Conservation (phyloP, 2,888 invertebrate genomes). For the Lepidonotus clava region DNA sequence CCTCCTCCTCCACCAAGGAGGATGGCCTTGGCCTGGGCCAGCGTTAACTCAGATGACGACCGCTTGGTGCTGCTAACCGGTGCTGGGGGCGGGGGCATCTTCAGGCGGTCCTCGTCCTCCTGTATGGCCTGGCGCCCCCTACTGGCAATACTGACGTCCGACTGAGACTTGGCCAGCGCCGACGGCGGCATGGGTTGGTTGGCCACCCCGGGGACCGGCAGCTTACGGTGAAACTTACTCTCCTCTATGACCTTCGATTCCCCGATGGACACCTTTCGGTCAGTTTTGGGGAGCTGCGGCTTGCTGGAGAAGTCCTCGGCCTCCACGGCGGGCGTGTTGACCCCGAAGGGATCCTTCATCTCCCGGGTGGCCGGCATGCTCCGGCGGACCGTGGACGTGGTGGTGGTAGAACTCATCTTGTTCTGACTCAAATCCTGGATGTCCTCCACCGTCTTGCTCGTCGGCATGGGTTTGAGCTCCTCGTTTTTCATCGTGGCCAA, state of each 20-base stretch:
- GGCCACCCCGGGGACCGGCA: not conserved
- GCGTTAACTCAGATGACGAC: constrained; percentile 13
- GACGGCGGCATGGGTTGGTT: not conserved
- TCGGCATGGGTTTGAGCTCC: constrained; percentile 1
- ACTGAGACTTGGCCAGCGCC: not conserved
- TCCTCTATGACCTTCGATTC: constrained; percentile 10
- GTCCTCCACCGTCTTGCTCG: constrained; percentile 48
- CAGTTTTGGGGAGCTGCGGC: not conserved
- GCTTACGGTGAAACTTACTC: not conserved
- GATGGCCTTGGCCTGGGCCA: constrained; percentile 54
- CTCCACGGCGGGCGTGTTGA: constrained; percentile 1
- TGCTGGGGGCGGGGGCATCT: constrained; percentile 38
- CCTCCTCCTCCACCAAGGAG: not conserved
- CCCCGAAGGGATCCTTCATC: constrained; percentile 33
- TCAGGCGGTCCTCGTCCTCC: not conserved
- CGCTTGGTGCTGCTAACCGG: not conserved
- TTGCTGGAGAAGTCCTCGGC: not conserved
- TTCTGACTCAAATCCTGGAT: not conserved
- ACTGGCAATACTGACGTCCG: not conserved
- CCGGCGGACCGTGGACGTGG: not conserved
- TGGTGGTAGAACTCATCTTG: not conserved
- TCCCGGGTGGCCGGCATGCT: constrained; percentile 54
- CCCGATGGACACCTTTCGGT: constrained; percentile 15
- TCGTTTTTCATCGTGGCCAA: constrained; percentile 32
- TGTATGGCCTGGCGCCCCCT: not conserved